Conservation (phyloP, 2,888 invertebrate species). For the Meta bourneti region DNA sequence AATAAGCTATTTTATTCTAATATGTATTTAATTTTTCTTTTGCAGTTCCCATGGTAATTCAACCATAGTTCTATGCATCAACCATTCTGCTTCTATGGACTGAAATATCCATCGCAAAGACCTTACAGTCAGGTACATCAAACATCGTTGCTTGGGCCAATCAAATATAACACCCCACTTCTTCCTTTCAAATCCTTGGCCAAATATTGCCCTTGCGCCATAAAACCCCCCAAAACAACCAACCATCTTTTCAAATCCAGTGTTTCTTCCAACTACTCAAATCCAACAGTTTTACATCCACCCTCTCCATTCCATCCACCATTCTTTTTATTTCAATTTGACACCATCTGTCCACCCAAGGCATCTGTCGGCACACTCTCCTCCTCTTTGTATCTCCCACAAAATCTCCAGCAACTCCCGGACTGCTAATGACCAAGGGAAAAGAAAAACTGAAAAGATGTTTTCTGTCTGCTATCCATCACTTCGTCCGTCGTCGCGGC, state of each 20-base stretch:
- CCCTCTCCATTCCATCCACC: background rate
- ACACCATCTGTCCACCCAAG: slow-evolving; percentile 17
- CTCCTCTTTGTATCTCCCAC: background rate
- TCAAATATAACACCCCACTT: background rate
- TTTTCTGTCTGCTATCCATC: slow-evolving; percentile 57
- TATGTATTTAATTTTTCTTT: too few species aligned
- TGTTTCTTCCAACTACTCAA: too few species aligned
- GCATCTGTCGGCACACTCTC: background rate
- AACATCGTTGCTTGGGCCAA: background rate
- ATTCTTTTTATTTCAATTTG: slow-evolving; percentile 18
- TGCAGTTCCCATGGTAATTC: too few species aligned
- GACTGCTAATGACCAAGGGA: slow-evolving; percentile 23
- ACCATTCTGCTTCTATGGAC: too few species aligned
- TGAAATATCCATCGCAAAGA: too few species aligned
- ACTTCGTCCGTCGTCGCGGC: slow-evolving; percentile 37
- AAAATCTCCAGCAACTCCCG: slow-evolving; percentile 2
- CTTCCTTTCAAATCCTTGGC: background rate
- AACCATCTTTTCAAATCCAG: too few species aligned
- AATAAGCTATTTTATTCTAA: too few species aligned
- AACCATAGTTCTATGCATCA: too few species aligned
- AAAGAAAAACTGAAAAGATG: slow-evolving; percentile 12
- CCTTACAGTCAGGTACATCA: too few species aligned
- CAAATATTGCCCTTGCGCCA: too few species aligned
- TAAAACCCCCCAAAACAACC: too few species aligned
- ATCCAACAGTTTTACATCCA: background rate